Evolutionary conservation across 2,888 invertebrate species (phyloP), one percentile per base, ranked within the genome.

Genomic region (Punctoribates punctum): DNA sequence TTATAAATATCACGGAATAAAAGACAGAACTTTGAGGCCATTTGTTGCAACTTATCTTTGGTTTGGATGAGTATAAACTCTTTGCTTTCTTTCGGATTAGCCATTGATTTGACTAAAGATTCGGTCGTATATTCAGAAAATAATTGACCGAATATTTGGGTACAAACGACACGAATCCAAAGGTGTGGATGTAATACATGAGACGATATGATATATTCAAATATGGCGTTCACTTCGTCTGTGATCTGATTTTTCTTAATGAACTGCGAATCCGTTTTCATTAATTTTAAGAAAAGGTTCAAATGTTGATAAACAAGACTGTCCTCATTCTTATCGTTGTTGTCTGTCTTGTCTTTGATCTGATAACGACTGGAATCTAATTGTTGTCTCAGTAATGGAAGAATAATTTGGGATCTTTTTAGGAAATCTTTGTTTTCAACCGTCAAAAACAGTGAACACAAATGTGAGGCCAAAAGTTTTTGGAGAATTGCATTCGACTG

Each of bases 141-240:
- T 73, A 94, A 86, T 70, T 88, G 87, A 0, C 91, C 90, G 62
- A 95, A 84, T 78, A 94, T 87, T 83, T 93, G 92, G 0, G 90
- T 88, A 0, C 93, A 88, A 77, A 88, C 88, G 67, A 93, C 85
- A 75, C 94, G 88, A 0, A 96, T 92, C 94, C 94, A 94, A 46
- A 89, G 87, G 82, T 96, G 95, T 17, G 92, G 91, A 83, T 96
- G 90, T 0, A 88, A 89, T 20, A 96, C 83, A 62, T 93, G 77
- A 34, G 27, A 23, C 0, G 48, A 25, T 38, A 54, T 29, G 73
- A 77, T 51, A 38, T 87, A 75, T 1, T 54, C 29, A 2, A 75
- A 75, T n/a, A 78, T 77, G 15, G 17, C 1, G 42, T 75, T 78
- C 0, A 73, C 38, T 20, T 77, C 34, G 8, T 75, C 73, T 17